Evolutionary conservation across 2,888 invertebrate genomes (phyloP), one percentile per base, ranked within the genome.

Genomic region (Gortyna flavago): DNA sequence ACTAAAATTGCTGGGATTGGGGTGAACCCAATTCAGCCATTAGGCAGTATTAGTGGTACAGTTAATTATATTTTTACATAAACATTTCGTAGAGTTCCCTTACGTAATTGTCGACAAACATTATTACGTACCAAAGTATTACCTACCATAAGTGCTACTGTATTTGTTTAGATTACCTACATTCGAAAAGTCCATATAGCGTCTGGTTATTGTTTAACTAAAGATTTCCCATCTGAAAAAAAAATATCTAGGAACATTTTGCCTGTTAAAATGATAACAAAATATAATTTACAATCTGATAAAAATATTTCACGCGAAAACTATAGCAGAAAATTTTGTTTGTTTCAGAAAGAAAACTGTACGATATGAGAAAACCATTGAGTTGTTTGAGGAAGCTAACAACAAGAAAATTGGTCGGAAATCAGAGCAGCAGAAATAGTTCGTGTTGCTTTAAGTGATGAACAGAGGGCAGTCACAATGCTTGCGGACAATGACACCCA

Each of bases 391-490:
- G 54, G 74, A 67, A 44, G 69, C 7, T 38, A 16, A 8, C 62
- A 70, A 68, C 66, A 21, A 79, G 76, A 44, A 75, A 73, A 82
- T 76, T 82, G 70, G 25, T 77, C 61, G n/a, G 38, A 48, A 72
- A 66, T 59, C 68, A 57, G 67, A 74, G 57, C 65, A 70, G 44
- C 29, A 78, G 41, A 65, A 38, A 72, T 69, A 77, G 66, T 61
- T 16, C 68, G 21, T 65, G 61, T 78, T 75, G 21, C 85, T 79
- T 87, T 92, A 93, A 95, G 93, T 94, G 92, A 93, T 93, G 93
- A 92, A 94, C 91, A 94, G 93, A 92, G 69, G 59, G 77, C 65
- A 65, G 74, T 84, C 89, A 95, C 89, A 89, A 96, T 96, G 96
- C 88, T 95, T 13, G 91, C 94, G 77, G 94, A 92, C 90, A 94